Percentiles rank a stretch among this genome's conserved stretches.
Evolutionary conservation across 2,888 invertebrate species (phyloP).

Genomic region (Ceriagrion tenellum): DNA sequence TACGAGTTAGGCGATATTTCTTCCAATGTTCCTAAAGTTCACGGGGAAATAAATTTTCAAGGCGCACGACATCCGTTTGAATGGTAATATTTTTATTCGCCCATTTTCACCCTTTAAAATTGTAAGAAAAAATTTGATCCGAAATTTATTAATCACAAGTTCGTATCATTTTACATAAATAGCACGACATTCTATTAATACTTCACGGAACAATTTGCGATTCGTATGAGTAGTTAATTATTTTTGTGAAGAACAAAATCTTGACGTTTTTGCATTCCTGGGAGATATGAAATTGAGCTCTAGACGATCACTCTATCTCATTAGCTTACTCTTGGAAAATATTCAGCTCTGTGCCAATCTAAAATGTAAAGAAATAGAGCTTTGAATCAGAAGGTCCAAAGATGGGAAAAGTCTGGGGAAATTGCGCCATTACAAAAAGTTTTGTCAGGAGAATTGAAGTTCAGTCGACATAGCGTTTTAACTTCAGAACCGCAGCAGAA

Average conservation of each 20-base stretch:
- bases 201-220: background rate
- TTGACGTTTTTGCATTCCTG: background rate
- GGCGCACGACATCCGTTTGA: no score
- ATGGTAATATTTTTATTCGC: no score
- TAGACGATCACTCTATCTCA: background rate
- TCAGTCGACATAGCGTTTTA: background rate
- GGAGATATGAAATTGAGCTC: background rate
- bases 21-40: no score
- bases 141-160: background rate
- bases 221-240: background rate
- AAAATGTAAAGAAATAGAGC: conserved; percentile 20
- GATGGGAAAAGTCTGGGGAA: background rate
- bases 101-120: no score
- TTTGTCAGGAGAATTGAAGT: background rate
- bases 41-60: no score
- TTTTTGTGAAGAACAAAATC: background rate
- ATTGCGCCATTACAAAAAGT: background rate
- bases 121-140: background rate
- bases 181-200: background rate
- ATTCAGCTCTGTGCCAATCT: background rate
- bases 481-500: background rate
- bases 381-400: background rate
- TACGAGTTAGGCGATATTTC: no score
- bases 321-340: background rate
- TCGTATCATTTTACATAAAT: background rate